A percentile compares a stretch with the other conserved stretches of the same genome.
Conservation (phyloP, 2,888 invertebrate genomes). For the Empis stercorea region DNA sequence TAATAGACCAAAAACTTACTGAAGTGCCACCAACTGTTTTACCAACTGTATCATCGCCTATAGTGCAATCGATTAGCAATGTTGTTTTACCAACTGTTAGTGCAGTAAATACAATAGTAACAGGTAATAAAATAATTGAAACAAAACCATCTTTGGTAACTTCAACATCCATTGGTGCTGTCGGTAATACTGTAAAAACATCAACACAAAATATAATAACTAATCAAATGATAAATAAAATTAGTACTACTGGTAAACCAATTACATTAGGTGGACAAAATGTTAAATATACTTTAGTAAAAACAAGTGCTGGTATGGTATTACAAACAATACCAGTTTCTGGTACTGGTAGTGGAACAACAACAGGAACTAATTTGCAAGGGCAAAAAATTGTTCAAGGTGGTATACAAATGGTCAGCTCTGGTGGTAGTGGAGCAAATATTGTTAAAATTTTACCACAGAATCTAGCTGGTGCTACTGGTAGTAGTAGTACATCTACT, state of each 20-base stretch:
- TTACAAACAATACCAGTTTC: neutral
- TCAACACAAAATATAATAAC: neutral
- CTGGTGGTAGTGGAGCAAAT: neutral
- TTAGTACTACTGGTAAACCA: neutral
- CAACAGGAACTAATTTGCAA: neutral
- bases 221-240: neutral
- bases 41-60: neutral
- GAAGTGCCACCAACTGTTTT: too few relatives aligned
- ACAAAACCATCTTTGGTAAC: neutral
- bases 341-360: neutral
- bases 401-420: neutral
- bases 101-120: neutral
- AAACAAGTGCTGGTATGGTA: constrained; percentile 1
- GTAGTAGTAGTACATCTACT: neutral
- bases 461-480: neutral
- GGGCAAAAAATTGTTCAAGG: neutral
- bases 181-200: neutral
- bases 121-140: neutral
- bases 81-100: neutral
- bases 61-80: neutral
- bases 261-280: neutral
- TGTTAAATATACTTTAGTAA: constrained; percentile 1
- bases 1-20: neutral
- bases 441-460: neutral
- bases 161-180: neutral